phyloP scores from a whole-genome alignment of 2,797 vertebrate genomes.

The Eurystomus glaucurus region DNA sequence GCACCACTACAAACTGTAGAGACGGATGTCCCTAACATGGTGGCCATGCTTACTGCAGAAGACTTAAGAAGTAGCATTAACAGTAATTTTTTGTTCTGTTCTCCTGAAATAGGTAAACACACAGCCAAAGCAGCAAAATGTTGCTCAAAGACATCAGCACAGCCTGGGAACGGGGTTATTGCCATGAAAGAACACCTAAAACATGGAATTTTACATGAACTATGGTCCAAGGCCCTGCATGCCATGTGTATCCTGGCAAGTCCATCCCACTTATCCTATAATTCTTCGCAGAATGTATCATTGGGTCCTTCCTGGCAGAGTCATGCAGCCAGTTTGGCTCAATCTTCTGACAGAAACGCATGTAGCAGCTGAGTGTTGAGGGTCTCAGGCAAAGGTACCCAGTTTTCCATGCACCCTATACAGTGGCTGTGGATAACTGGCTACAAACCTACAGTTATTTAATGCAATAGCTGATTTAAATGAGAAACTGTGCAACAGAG shows the following conservation, averaged over 20 bases:
- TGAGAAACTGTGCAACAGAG: accelerated
- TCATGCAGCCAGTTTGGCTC: neutral
- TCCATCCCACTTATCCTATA: accelerated
- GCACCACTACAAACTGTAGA: neutral
- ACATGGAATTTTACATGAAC: accelerated
- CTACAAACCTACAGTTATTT: neutral
- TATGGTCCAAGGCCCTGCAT: neutral
- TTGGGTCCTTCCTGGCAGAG: neutral
- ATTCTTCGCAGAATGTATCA: neutral
- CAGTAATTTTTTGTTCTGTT: neutral
- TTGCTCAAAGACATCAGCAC: neutral
- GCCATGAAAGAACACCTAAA: neutral
- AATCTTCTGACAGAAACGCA: neutral
- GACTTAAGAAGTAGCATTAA: neutral
- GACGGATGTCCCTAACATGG: neutral
- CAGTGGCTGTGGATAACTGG: accelerated
- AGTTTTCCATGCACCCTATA: accelerated
- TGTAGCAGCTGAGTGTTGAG: neutral
- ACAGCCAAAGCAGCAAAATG: neutral
- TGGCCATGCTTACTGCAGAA: neutral
- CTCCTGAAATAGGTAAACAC: neutral
- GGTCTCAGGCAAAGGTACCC: neutral
- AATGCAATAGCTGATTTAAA: accelerated
- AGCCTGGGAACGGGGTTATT: neutral
- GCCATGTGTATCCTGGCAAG: neutral